Conservation (phyloP, 2,888 invertebrate species). For the Hetaerina titia region DNA sequence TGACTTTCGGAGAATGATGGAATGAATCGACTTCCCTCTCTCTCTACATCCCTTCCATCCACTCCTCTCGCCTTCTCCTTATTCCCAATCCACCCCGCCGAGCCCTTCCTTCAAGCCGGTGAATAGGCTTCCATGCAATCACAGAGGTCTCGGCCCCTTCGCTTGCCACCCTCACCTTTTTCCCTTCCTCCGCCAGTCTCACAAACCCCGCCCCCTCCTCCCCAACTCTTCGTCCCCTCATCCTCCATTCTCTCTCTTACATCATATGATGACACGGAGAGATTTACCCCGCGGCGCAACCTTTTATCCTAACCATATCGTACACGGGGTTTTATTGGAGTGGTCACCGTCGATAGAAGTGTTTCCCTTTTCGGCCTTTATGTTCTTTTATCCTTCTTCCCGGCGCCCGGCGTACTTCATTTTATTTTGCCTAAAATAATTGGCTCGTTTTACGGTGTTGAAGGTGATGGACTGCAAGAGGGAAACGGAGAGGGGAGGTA, state of each 20-base stretch:
- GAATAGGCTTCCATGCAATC: constrained; percentile 55
- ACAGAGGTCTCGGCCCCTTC: constrained; percentile 45
- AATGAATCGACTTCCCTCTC: constrained; percentile 32
- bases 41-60: background rate
- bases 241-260: background rate
- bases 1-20: constrained; percentile 61
- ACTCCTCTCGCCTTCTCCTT: background rate
- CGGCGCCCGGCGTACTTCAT: background rate
- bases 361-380: constrained; percentile 11
- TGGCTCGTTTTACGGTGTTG: constrained; percentile 16
- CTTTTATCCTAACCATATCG: constrained; percentile 51
- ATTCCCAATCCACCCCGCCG: background rate
- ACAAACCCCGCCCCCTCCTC: background rate
- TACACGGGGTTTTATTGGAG: constrained; percentile 21
- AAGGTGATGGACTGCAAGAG: background rate
- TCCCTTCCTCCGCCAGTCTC: background rate
- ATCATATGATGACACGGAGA: constrained; percentile 62
- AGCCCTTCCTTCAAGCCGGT: background rate
- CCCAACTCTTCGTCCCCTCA: background rate
- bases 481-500: background rate
- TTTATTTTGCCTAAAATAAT: constrained; percentile 41
- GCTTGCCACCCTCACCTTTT: background rate
- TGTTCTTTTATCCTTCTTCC: background rate
- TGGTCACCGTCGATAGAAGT: constrained; percentile 28
- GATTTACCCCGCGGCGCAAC: constrained; percentile 31